These are phyloP conservation scores for Nerophis ophidion DNA, from an alignment of 2,113 vertebrate genomes.

Conservation along the genomic window DNA sequence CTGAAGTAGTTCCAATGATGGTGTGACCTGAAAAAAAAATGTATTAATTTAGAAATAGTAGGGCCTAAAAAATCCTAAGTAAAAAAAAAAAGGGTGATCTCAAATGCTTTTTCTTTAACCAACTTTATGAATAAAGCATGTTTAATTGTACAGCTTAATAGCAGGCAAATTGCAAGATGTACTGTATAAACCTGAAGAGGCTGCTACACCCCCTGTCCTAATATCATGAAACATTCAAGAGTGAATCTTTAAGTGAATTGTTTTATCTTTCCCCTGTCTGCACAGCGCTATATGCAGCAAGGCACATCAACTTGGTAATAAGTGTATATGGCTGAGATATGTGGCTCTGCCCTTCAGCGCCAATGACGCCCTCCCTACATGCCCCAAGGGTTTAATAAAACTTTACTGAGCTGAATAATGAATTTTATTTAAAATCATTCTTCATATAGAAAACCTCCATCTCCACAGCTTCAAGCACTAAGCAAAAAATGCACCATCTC, in stretches of 20 bases:
- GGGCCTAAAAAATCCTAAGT: slow-evolving; percentile 15
- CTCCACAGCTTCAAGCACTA: slow-evolving; percentile 54
- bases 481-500: slow-evolving; percentile 55
- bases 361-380: slow-evolving; percentile 48
- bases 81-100: slow-evolving; percentile 20
- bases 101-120: slow-evolving; percentile 36
- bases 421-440: slow-evolving; percentile 67
- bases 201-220: slow-evolving; percentile 34
- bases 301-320: slow-evolving; percentile 56
- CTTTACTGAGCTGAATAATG: slow-evolving; percentile 71
- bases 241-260: slow-evolving; percentile 44
- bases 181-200: slow-evolving; percentile 31
- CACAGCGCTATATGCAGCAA: slow-evolving; percentile 34
- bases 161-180: slow-evolving; percentile 41
- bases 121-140: slow-evolving; percentile 55
- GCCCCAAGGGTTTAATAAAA: slow-evolving; percentile 70
- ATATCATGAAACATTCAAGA: slow-evolving; percentile 60
- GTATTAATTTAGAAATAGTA: slow-evolving; percentile 4
- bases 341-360: slow-evolving; percentile 60
- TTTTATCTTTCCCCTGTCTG: slow-evolving; percentile 50
- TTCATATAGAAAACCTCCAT: slow-evolving; percentile 57
- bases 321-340: slow-evolving; percentile 58
- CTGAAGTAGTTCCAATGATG: slow-evolving; percentile 36
- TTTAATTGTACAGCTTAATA: slow-evolving; percentile 47
- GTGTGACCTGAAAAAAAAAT: slow-evolving; percentile 45